Base-by-base conservation (phyloP, 2,797 vertebrate species). In the Knipowitschia caucasica region DNA sequence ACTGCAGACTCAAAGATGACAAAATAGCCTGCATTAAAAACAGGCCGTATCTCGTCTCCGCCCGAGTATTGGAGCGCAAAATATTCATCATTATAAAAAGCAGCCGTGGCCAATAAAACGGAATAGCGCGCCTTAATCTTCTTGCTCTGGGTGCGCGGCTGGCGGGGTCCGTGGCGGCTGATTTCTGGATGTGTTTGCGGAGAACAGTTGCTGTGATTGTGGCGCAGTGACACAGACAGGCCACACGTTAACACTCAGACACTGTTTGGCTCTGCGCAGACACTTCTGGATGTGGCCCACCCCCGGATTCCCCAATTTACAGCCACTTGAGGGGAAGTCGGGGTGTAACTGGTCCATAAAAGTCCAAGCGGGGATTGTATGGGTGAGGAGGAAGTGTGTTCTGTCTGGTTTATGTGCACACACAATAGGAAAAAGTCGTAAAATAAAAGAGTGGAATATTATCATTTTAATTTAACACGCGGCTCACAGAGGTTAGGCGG, bases 171-270 rank as follows among this genome's bases (percentile, higher is more conserved):
- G 68, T 14, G 24, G 68, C 49, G 56, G 64, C 68, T 59, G 59
- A 55, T 73, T 30, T 6, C 58, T 64, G 56, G 67, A 65, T 10
- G n/a, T 78, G 69, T 81, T 85, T 77, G 81, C 53, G 0, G 8
- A 43, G 47, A 66, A 34, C 69, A 64, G 77, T 83, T 79, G 78
- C 83, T 79, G 62, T 75, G 82, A 71, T 63, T 74, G 57, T 62
- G 55, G 64, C 59, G 57, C 45, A 58, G 47, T 17, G 46, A 55
- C 59, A 64, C 50, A 29, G 45, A 46, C 26, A 30, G 30, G 29
- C 33, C 31, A 59, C 31, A 30, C 24, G 31, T n/a, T 44, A 27
- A 26, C 39, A 47, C 42, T 24, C 25, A 43, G 6, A 51, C 43
- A 38, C 53, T 56, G 30, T 56, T 44, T 14, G 1, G 50, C 59